Conservation (phyloP, 2,797 vertebrate genomes). For the Gallinago nigripennis region DNA sequence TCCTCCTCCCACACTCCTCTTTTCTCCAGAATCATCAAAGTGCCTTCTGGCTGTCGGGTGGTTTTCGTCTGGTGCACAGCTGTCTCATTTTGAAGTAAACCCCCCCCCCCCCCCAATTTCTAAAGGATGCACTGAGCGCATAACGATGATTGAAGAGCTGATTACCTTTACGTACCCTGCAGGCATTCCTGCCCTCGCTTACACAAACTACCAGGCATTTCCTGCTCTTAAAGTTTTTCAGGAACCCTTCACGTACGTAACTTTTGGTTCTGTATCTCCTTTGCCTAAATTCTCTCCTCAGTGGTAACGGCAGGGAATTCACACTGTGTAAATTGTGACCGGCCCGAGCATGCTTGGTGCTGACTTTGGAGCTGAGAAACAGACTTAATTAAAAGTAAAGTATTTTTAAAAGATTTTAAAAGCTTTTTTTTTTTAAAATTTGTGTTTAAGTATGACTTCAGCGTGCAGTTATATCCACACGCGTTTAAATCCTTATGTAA, state of each 20-base stretch:
- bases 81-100: not conserved
- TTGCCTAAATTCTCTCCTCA: not conserved
- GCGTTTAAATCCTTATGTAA: not conserved
- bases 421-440: not conserved
- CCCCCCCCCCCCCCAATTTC: not conserved
- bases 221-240: not conserved
- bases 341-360: not conserved
- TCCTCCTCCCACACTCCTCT: not conserved
- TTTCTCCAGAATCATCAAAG: not conserved
- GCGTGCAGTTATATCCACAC: not conserved
- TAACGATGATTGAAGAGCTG: not conserved
- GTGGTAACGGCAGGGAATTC: not conserved
- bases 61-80: conserved; percentile 10
- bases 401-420: not conserved
- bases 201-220: conserved; percentile 28
- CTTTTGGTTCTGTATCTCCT: not conserved
- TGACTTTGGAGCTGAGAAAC: not conserved
- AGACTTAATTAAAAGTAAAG: not conserved
- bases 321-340: not conserved
- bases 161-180: not conserved
- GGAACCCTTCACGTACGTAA: not conserved
- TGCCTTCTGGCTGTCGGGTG: not conserved
- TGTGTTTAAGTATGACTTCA: not conserved
- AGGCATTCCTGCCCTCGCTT: not conserved
- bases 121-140: not conserved